phyloP scores from a whole-genome alignment of 2,888 invertebrate species.

The Spodoptera exigua region DNA sequence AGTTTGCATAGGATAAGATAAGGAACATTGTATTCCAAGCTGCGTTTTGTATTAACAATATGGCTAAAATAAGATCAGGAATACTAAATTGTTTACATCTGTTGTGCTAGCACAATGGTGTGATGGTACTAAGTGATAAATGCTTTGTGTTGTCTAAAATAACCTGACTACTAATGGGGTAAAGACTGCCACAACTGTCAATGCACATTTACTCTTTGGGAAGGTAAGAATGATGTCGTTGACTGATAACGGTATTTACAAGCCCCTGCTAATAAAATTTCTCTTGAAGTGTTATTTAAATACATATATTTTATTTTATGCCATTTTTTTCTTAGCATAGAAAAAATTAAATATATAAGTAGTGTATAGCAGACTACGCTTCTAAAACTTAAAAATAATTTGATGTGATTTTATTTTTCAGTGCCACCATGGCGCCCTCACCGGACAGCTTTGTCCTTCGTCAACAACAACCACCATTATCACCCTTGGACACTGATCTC shows the following conservation, averaged over 20 bases:
- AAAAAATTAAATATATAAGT: no score
- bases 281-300: no score
- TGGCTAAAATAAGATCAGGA: constrained; percentile 14
- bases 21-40: background rate
- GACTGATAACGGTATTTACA: no score
- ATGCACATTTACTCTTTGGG: no score
- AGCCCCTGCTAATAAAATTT: no score
- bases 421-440: constrained; percentile 95
- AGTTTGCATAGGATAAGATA: constrained; percentile 6
- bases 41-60: constrained; percentile 9
- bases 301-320: no score
- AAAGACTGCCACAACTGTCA: background rate
- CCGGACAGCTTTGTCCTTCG: constrained; percentile 90
- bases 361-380: no score
- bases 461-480: constrained; percentile 89
- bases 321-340: no score
- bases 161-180: background rate
- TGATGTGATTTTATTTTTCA: constrained; percentile 82
- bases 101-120: constrained; percentile 4
- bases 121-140: background rate
- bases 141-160: background rate
- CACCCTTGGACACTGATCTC: constrained; percentile 71
- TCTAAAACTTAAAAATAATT: constrained; percentile 3
- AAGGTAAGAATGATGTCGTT: constrained; percentile 4
- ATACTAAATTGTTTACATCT: constrained; percentile 11